Evolutionary conservation across 2,888 invertebrate genomes (phyloP), one percentile per base, ranked within the genome.

Genomic region (Euphydryas editha): DNA sequence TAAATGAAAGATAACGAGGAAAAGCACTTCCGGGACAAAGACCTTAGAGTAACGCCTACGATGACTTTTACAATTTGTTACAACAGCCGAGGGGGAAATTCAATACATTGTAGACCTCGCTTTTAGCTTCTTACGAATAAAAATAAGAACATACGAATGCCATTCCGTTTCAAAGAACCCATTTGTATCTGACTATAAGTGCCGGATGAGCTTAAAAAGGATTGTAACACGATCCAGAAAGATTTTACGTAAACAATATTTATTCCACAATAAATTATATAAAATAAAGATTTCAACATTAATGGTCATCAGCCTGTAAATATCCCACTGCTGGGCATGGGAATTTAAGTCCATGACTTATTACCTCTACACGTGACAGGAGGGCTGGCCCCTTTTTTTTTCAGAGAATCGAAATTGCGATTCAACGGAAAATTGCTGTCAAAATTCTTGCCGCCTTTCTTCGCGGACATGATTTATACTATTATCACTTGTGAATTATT

Each of bases 81-180:
- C 55, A 55, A 55, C 46, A 46, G 59, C 59, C 54, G 24, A 55
- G 42, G 54, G 59, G 36, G 30, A 64, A 65, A 65, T 55, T 59
- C 42, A 59, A 59, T 65, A 65, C 44, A 65, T 59, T 59, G 64
- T 59, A 65, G 59, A 46, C 44, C 47, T 56, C 20, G 55, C 59
- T 65, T 59, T 55, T 59, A 62, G 55, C 54, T 54, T 59, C 36
- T 64, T 59, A 44, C 44, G 46, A 36, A 59, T 59, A 59, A 46
- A 59, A 30, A 30, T 58, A 58, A 46, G 30, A 46, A 46, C 59
- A 46, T 18, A 46, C 17, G 44, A 59, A 44, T 59, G 46, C 24
- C 46, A 15, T 59, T 44, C 30, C 30, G 18, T 59, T 44, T 59
- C 46, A 30, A 44, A 13, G 46, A 46, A 59, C 30, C 59, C 59